A percentile compares a stretch with the other conserved stretches of the same genome.
Evolutionary conservation across 2,797 vertebrate species (phyloP).

Genomic region (Sarcoramphus papa): DNA sequence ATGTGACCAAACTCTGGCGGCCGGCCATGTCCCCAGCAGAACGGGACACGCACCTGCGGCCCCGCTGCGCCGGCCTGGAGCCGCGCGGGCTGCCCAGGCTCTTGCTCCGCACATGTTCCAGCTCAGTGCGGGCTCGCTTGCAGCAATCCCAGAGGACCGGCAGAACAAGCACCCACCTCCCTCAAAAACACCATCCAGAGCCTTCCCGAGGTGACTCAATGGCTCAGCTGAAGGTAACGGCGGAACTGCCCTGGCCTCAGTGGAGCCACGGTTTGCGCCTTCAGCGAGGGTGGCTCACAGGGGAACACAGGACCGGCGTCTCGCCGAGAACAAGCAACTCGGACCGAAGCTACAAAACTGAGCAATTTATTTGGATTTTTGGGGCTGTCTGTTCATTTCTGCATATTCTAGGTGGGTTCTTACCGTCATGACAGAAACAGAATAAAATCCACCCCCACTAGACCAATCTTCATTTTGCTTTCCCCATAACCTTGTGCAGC

Average conservation of each 20-base stretch:
- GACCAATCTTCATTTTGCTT: background rate
- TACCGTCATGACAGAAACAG: background rate
- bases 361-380: background rate
- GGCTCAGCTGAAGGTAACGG: background rate
- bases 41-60: background rate
- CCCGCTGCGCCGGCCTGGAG: background rate
- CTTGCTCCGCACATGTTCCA: rapidly evolving
- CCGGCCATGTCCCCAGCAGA: background rate
- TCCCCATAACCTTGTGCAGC: background rate
- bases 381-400: background rate
- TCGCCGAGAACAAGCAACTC: background rate
- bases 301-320: rapidly evolving
- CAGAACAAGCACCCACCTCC: background rate
- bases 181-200: background rate
- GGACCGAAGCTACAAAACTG: background rate
- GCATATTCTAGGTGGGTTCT: background rate
- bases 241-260: background rate
- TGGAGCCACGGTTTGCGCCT: rapidly evolving
- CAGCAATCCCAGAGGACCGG: background rate
- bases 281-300: background rate
- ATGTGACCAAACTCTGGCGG: background rate
- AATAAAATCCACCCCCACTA: background rate
- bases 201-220: rapidly evolving
- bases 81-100: rapidly evolving
- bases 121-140: rapidly evolving